A percentile compares a stretch with the other conserved stretches of the same genome.
phyloP scores from a whole-genome alignment of 2,113 vertebrate species.

The Chroicocephalus ridibundus region DNA sequence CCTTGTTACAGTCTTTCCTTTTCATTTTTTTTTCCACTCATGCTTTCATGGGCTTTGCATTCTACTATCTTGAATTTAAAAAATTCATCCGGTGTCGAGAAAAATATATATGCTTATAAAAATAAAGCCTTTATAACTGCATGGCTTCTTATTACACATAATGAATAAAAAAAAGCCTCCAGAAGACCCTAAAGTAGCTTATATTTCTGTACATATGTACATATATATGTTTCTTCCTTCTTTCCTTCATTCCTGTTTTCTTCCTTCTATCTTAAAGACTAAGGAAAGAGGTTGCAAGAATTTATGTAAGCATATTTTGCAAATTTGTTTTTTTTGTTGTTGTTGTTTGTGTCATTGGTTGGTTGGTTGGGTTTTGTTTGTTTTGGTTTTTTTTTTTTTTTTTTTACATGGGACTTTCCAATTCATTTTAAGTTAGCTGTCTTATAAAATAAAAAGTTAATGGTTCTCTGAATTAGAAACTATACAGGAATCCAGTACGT shows the following conservation, averaged over 20 bases:
- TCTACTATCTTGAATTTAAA: not conserved
- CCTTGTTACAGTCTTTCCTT: fast-evolving
- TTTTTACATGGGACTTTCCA: not conserved
- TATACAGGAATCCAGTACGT: not conserved
- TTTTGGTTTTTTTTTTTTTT: not conserved
- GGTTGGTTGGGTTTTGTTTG: too few species aligned
- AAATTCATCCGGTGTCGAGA: not conserved
- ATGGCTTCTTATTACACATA: not conserved
- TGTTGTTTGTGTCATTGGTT: not conserved
- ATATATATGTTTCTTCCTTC: not conserved
- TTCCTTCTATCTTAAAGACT: not conserved
- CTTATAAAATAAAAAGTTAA: not conserved
- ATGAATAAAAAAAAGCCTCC: not conserved
- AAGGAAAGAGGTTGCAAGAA: not conserved
- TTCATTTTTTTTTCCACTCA: not conserved
- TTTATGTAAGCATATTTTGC: not conserved
- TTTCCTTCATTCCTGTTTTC: not conserved
- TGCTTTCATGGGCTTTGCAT: not conserved
- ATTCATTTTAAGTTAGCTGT: not conserved
- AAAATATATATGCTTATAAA: not conserved
- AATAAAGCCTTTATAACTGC: not conserved
- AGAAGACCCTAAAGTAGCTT: not conserved
- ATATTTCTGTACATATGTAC: not conserved
- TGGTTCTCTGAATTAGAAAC: not conserved
- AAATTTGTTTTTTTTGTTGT: not conserved